Conservation (phyloP, 2,888 invertebrate species). For the Dromius quadrimaculatus region DNA sequence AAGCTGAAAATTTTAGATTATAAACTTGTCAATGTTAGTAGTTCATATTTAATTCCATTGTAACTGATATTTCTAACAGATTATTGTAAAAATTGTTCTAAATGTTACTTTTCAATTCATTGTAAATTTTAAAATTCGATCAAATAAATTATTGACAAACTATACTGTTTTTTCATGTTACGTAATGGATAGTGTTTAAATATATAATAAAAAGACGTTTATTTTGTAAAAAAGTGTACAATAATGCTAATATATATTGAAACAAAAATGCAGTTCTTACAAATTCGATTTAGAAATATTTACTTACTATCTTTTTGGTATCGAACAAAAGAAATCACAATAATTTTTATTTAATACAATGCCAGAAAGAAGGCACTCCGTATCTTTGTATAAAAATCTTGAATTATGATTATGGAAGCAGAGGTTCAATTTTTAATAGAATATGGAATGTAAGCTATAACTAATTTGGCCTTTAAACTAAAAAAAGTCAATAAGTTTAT, state of each 20-base stretch:
- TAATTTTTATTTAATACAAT: conserved; percentile 31
- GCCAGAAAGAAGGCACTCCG: conserved; percentile 46
- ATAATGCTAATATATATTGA: conserved; percentile 24
- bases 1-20: too few relatives aligned
- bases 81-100: conserved; percentile 2
- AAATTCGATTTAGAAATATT: conserved; percentile 28
- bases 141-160: conserved; percentile 7
- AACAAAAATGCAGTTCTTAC: conserved; percentile 20
- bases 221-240: conserved; percentile 36
- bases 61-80: background rate
- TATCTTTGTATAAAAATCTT: conserved; percentile 41
- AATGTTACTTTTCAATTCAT: conserved; percentile 1
- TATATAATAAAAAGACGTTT: conserved; percentile 30
- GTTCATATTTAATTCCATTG: background rate
- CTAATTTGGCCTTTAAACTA: conserved; percentile 45
- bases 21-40: background rate
- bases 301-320: conserved; percentile 35
- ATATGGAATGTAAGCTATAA: conserved; percentile 43
- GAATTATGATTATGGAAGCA: conserved; percentile 43
- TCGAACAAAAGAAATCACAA: conserved; percentile 23
- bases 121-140: conserved; percentile 8
- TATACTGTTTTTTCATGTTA: background rate
- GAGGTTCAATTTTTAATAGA: conserved; percentile 32
- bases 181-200: conserved; percentile 2
- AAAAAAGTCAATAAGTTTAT: conserved; percentile 44